Conservation (phyloP, 2,113 vertebrate species). For the Myotis brandtii region DNA sequence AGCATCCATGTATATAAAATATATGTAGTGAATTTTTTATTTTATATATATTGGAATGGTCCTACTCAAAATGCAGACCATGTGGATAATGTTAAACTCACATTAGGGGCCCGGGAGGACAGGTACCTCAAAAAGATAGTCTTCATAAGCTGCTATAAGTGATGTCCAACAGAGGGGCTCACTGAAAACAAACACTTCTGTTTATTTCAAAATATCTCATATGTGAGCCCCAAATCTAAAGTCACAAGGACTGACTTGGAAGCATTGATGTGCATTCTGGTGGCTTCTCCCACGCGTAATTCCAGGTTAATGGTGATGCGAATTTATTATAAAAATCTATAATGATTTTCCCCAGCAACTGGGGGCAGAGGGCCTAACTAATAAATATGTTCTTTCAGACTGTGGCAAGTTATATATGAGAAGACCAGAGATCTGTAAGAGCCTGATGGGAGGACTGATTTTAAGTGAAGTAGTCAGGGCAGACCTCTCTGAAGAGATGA, state of each 20-base stretch:
- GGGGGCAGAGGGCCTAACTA: not conserved
- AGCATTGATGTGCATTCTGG: not conserved
- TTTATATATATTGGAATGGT: not conserved
- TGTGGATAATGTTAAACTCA: not conserved
- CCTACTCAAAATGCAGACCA: not conserved
- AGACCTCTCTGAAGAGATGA: not conserved
- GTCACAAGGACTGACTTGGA: not conserved
- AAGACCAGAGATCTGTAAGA: not conserved
- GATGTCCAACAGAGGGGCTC: not conserved
- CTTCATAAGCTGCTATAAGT: not conserved
- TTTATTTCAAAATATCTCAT: constrained; percentile 15
- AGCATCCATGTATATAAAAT: not conserved
- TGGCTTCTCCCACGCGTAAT: not conserved
- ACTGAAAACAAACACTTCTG: not conserved
- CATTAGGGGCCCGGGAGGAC: not conserved
- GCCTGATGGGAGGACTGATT: not conserved
- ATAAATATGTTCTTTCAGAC: not conserved
- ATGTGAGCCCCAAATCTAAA: not conserved
- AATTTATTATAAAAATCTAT: not conserved
- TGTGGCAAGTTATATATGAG: not conserved
- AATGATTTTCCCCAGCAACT: not conserved
- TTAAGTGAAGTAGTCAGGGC: not conserved
- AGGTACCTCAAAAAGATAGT: not conserved
- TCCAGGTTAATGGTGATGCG: not conserved
- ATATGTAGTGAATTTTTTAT: not conserved